Evolutionary conservation across 2,888 invertebrate genomes (phyloP).

Genomic region (Bursaphelenchus okinawaensis): DNA sequence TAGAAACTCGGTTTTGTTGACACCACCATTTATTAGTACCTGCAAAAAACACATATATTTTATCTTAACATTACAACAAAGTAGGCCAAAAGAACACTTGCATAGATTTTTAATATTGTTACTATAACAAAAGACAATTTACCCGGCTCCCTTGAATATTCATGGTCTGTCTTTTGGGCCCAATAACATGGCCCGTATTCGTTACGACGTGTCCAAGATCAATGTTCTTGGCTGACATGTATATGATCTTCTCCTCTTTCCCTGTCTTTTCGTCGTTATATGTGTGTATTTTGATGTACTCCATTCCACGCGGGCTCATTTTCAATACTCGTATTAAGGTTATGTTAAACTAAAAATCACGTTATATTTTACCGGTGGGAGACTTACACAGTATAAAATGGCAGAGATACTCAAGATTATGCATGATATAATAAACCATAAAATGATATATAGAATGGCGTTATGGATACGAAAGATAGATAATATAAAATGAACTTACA

Average conservation of each 20-base stretch:
- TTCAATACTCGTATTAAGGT: slow-evolving; percentile 41
- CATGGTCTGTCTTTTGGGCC: slow-evolving; percentile 24
- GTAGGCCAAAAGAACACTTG: no score
- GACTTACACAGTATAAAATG: no score
- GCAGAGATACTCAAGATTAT: no score
- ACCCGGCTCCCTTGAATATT: slow-evolving; percentile 23
- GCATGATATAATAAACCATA: no score
- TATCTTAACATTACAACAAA: background rate
- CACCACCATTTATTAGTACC: slow-evolving; percentile 38
- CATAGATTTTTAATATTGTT: background rate
- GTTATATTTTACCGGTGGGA: background rate
- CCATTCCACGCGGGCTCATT: slow-evolving; percentile 47
- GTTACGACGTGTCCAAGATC: slow-evolving; percentile 48
- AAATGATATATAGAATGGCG: no score
- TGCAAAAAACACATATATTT: slow-evolving; percentile 19
- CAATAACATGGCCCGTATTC: slow-evolving; percentile 41
- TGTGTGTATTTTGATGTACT: slow-evolving; percentile 38
- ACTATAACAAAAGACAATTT: slow-evolving; percentile 7
- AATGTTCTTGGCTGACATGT: slow-evolving; percentile 45
- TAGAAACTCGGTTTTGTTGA: slow-evolving; percentile 37
- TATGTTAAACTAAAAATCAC: slow-evolving; percentile 39
- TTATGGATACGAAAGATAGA: no score
- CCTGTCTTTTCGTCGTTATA: slow-evolving; percentile 26
- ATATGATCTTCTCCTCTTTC: slow-evolving; percentile 37
- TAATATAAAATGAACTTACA: slow-evolving; percentile 25